Evolutionary conservation across 2,888 invertebrate genomes (phyloP).

Genomic region (Philaethria dido): DNA sequence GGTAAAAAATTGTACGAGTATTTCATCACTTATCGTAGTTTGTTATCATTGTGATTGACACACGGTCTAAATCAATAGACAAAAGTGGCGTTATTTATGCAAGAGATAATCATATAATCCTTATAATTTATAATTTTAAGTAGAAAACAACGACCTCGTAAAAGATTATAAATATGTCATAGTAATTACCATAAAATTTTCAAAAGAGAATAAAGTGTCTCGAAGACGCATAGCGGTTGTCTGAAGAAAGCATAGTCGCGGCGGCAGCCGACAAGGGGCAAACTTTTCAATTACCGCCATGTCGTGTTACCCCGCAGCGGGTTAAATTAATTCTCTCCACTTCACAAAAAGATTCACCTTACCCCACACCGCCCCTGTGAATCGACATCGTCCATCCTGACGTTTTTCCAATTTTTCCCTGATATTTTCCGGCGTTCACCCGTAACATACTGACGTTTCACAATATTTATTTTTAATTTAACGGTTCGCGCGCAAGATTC

Average conservation of each 20-base stretch:
- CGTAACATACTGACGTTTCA: conserved; percentile 83
- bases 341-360: conserved; percentile 84
- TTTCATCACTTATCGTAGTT: too few relatives aligned
- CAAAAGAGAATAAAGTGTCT: conserved; percentile 52
- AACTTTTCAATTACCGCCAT: conserved; percentile 83
- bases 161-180: conserved; percentile 35
- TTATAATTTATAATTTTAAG: not conserved
- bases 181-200: conserved; percentile 55
- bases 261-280: conserved; percentile 79
- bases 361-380: conserved; percentile 64
- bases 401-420: conserved; percentile 67
- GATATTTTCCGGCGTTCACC: conserved; percentile 62
- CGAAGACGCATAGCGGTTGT: conserved; percentile 60
- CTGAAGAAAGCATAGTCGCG: conserved; percentile 57
- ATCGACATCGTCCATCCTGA: conserved; percentile 67
- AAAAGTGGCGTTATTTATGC: too few relatives aligned
- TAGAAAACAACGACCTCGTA: conserved; percentile 25
- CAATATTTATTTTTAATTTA: conserved; percentile 84
- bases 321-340: conserved; percentile 84
- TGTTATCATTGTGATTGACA: too few relatives aligned
- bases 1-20: too few relatives aligned
- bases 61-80: too few relatives aligned
- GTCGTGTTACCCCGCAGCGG: conserved; percentile 84
- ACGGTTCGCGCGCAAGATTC: conserved; percentile 75
- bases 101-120: too few relatives aligned